Percentiles rank a stretch among this genome's conserved stretches.
Evolutionary conservation across 2,113 vertebrate genomes (phyloP).

Genomic region (Colaptes auratus): DNA sequence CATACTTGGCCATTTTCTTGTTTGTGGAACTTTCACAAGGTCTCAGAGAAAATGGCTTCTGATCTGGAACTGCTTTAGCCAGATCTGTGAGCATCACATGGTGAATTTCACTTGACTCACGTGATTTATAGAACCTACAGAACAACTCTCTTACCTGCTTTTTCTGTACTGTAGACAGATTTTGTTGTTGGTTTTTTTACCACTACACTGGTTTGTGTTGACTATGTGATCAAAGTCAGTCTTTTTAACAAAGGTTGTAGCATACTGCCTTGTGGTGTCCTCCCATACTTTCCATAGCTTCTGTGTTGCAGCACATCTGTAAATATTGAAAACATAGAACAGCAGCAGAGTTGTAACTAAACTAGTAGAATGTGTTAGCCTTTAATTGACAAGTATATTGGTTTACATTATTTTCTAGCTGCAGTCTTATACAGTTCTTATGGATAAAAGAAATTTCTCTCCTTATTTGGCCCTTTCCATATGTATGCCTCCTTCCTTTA

Average conservation of each 20-base stretch:
- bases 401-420: background rate
- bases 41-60: background rate
- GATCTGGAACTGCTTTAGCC: background rate
- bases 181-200: background rate
- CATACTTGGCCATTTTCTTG: background rate
- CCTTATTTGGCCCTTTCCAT: background rate
- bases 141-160: background rate
- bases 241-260: background rate
- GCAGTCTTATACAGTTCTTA: background rate
- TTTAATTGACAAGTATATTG: background rate
- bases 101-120: background rate
- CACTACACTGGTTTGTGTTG: background rate
- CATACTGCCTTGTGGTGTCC: background rate
- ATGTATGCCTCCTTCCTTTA: background rate
- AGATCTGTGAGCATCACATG: background rate
- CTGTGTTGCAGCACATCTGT: background rate
- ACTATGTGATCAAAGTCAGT: background rate
- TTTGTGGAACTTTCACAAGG: background rate
- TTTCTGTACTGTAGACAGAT: background rate
- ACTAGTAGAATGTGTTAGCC: background rate
- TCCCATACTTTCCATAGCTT: background rate
- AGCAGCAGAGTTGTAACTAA: background rate
- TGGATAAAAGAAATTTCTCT: background rate
- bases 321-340: background rate
- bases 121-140: background rate